Percentiles rank a stretch among this genome's conserved stretches.
Evolutionary conservation across 2,113 vertebrate genomes (phyloP).

Genomic region (Thinocorus orbignyianus): DNA sequence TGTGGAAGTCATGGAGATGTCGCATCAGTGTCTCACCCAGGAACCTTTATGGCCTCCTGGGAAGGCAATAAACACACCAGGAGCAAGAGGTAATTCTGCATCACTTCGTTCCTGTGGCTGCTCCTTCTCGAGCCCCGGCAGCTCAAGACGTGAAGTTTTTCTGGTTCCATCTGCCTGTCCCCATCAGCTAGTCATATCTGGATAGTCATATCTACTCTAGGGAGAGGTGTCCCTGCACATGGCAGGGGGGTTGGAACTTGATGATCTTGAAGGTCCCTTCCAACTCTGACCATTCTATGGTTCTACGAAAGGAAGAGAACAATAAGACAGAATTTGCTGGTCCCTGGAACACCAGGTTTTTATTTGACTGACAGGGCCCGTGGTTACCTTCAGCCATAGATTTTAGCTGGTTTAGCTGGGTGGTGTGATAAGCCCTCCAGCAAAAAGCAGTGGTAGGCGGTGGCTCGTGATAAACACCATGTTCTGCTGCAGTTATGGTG

Average conservation of each 20-base stretch:
- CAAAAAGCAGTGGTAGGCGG: background rate
- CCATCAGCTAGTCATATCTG: background rate
- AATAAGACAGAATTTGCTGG: background rate
- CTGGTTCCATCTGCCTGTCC: background rate
- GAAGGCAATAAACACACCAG: constrained; percentile 9
- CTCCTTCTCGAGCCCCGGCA: background rate
- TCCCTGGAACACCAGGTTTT: background rate
- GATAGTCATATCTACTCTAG: too few relatives aligned
- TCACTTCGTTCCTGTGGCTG: background rate
- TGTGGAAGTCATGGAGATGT: constrained; percentile 22
- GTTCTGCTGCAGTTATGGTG: background rate
- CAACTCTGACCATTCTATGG: too few relatives aligned
- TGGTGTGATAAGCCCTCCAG: background rate
- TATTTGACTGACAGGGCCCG: background rate
- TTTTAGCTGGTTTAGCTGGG: constrained; percentile 2
- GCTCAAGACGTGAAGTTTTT: background rate
- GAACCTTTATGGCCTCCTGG: background rate
- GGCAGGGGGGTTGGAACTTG: too few relatives aligned
- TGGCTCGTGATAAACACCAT: constrained; percentile 2
- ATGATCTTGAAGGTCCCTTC: too few relatives aligned
- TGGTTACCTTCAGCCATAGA: background rate
- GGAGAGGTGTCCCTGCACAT: too few relatives aligned
- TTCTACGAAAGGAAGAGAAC: background rate
- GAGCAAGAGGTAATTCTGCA: background rate
- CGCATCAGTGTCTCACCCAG: background rate